Base-by-base conservation (phyloP, 2,797 vertebrate genomes). In the Smutsia temminckii region DNA sequence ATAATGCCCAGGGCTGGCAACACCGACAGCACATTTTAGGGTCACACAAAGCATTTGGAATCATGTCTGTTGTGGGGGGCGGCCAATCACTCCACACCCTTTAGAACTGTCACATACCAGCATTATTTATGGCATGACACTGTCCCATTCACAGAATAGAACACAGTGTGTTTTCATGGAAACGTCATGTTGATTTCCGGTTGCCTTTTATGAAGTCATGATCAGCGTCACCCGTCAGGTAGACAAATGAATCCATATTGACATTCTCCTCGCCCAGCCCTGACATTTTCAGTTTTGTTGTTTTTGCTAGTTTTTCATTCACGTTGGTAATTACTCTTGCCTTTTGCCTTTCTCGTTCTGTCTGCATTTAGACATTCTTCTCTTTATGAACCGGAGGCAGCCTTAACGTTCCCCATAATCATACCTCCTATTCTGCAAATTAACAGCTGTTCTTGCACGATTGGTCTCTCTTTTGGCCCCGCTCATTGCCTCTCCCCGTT, bases 351-450 rank as follows among this genome's bases (percentile, higher is more conserved):
- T 91, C 95, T 95, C 77, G 8, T 46, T 59, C 59, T 95, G 49
- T 79, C 66, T 92, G 89, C 89, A n/a, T 51, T 96, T 88, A 96
- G 64, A 85, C 34, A n/a, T 93, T 97, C 89, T 94, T 84, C 64
- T 92, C 95, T 92, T 63, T 61, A 85, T 84, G 94, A 11, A 32
- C 14, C 9, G 14, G 71, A 69, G 85, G 81, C 75, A 95, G 87
- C 87, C 96, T 84, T 92, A 72, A 97, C 74, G 34, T 77, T 42
- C 97, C 83, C 51, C 78, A 57, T 71, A 95, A 96, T 92, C 90
- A 88, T 42, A 91, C 53, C 51, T 91, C 64, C 94, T 96, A 94
- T 84, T 96, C 96, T 81, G 96, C 95, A 97, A 96, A 97, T 96
- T 87, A 97, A 97, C 96, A 96, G 89, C 91, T 34, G 75, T 20